Base-by-base conservation (phyloP, 2,888 invertebrate species). In the Drosophila paranaensis region DNA sequence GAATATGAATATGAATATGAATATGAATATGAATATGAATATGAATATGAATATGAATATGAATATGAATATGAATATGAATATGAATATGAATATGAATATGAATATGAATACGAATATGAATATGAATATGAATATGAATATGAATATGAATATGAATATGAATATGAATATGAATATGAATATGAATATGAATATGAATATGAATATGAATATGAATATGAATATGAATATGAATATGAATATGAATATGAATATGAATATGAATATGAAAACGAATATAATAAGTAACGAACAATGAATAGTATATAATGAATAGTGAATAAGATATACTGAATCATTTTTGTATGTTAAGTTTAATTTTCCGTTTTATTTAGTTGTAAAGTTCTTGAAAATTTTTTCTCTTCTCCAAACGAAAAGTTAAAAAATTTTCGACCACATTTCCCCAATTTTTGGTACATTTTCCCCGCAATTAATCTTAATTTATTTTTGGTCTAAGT, bases 371-470 rank as follows among this genome's bases (percentile, higher is more conserved):
- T 74, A 81, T 25, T 55, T 80, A 89, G 72, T 20, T 60, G 35
- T 72, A 51, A 39, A 50, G 48, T 72, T 77, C 80, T 88, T 83
- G 90, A 81, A 90, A 90, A 82, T 86, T 86, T 89, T 89, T 90
- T 90, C 69, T 57, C 83, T 80, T 82, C 71, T 57, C 55, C 9
- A 6, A 48, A 35, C 35, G 71, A 75, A 63, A 77, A 82, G 82
- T 73, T 48, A 89, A 89, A 90, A 86, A 77, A 74, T 90, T 90
- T 89, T 86, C 75, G 90, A 90, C 79, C 48, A 53, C 33, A 42
- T 27, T 60, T 61, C 30, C 33, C 6, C 16, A 10, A 33, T 39
- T 62, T 50, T 46, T 2, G 39, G 20, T 45, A 51, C 1, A 16
- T 48, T 30, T 27, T 43, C 14, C 14, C 25, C 46, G 33, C 53